Base-by-base conservation (phyloP, 2,888 invertebrate genomes). In the Cabera pusaria region DNA sequence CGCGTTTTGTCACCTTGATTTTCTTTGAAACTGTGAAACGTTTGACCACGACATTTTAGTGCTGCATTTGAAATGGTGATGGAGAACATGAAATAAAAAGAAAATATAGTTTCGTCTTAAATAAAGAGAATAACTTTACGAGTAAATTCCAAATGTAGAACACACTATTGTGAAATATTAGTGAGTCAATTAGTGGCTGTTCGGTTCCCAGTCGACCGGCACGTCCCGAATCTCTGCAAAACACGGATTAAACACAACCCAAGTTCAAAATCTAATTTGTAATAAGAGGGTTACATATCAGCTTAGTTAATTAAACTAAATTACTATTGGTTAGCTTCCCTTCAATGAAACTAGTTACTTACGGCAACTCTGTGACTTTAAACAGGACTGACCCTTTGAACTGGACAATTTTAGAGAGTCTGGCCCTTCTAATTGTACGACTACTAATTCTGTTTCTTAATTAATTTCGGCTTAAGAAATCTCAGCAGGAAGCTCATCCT, bases 281-380 rank as follows among this genome's bases (percentile, higher is more conserved):
- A 52, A 56, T 51, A 54, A 52, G 49, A 50, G 52, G 52, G 49
- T 51, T 50, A 46, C 48, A 49, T 52, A 56, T 52, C 58, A 52
- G 41, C 46, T 49, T 45, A 46, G 45, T 58, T 58, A 54, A 58
- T 54, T 58, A 52, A 51, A 52, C 51, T 47, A 45, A 52, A 49
- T 54, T 52, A 47, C 49, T 51, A 54, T 54, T 48, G 56, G 49
- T 41, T 34, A 31, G 43, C 43, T 49, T 49, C 46, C 49, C 45
- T 44, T 35, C 38, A 28, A 26, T 31, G 34, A 33, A 41, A 43
- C 44, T 48, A 50, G 47, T 55, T 52, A 55, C 49, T 55, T 52
- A 43, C 32, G 38, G 46, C 46, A 46, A 48, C 45, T 44, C 42
- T 35, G 34, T 33, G 48, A 49, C 43, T 49, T 43, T 26, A 31